Percentiles rank a stretch among this genome's conserved stretches.
Conservation (phyloP, 1,140 invertebrate species). For the Medauroidea extradentata region DNA sequence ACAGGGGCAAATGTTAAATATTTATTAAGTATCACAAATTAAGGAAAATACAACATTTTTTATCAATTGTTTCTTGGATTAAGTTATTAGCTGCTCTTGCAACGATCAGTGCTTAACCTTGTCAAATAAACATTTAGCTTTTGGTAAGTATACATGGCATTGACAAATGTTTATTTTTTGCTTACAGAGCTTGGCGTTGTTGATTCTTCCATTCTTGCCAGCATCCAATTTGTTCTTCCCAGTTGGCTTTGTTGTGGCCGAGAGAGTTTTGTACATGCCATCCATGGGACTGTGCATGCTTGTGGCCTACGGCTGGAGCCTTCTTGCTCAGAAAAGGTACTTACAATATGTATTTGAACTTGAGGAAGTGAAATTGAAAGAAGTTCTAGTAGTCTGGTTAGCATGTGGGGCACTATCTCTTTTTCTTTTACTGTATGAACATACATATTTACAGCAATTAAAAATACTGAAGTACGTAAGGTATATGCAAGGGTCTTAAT, state of each 20-base stretch:
- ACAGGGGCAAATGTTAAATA: too few relatives aligned
- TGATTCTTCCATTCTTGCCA: conserved; percentile 89
- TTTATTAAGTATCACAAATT: too few relatives aligned
- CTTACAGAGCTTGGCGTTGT: conserved; percentile 73
- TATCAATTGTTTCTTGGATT: not conserved
- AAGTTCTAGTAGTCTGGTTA: too few relatives aligned
- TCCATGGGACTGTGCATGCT: conserved; percentile 97
- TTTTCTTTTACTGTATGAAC: too few relatives aligned
- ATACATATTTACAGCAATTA: too few relatives aligned
- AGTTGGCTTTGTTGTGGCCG: conserved; percentile 95
- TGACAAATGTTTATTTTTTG: conserved; percentile 26
- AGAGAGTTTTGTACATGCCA: conserved; percentile 92
- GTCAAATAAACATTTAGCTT: not conserved
- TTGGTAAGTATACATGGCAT: conserved; percentile 4
- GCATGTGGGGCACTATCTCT: too few relatives aligned
- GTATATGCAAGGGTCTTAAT: too few relatives aligned
- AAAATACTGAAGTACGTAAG: too few relatives aligned
- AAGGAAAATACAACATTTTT: conserved; percentile 27
- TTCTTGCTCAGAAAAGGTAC: conserved; percentile 49
- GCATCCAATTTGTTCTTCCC: conserved; percentile 97
- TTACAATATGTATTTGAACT: too few relatives aligned
- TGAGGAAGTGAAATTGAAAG: too few relatives aligned
- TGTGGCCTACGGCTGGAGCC: conserved; percentile 71
- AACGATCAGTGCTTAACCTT: not conserved
- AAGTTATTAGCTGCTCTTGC: not conserved